Evolutionary conservation across 2,888 invertebrate genomes (phyloP).

Genomic region (Drosophila ustulata): DNA sequence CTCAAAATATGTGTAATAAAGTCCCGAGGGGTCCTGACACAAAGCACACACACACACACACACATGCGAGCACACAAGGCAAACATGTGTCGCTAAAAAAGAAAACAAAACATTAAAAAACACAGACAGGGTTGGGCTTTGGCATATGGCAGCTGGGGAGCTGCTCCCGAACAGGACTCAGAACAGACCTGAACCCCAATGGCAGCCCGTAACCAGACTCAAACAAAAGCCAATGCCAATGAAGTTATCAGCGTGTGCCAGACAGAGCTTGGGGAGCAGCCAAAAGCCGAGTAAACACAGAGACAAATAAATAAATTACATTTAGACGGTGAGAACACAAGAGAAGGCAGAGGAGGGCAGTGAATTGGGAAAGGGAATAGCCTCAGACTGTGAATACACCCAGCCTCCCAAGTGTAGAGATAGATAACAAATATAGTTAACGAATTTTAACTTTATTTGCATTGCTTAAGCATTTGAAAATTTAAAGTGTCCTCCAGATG

Average conservation of each 20-base stretch:
- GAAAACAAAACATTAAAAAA: conserved; percentile 34
- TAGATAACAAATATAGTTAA: conserved; percentile 8
- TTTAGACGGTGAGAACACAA: conserved; percentile 25
- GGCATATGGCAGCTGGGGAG: conserved; percentile 45
- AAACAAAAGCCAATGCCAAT: conserved; percentile 71
- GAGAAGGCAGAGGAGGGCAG: not conserved
- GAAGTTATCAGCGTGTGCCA: conserved; percentile 77
- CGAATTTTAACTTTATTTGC: not conserved
- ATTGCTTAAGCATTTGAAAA: not conserved
- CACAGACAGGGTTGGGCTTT: conserved; percentile 43
- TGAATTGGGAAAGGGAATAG: conserved; percentile 1
- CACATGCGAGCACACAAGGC: conserved; percentile 15
- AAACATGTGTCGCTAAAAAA: conserved; percentile 45
- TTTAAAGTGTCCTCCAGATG: not conserved
- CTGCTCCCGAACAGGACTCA: conserved; percentile 11
- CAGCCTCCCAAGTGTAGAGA: not conserved
- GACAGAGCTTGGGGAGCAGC: conserved; percentile 73
- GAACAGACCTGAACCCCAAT: conserved; percentile 14
- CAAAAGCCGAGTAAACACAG: conserved; percentile 61
- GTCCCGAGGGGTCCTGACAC: conserved; percentile 65
- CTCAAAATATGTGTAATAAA: conserved; percentile 81
- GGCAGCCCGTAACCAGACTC: conserved; percentile 37
- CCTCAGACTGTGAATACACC: not conserved
- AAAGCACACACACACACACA: conserved; percentile 38
- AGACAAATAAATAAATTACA: conserved; percentile 74